Percentiles rank a stretch among this genome's conserved stretches.
Evolutionary conservation across 2,888 invertebrate species (phyloP).

Genomic region (Dicyrtomina minuta): DNA sequence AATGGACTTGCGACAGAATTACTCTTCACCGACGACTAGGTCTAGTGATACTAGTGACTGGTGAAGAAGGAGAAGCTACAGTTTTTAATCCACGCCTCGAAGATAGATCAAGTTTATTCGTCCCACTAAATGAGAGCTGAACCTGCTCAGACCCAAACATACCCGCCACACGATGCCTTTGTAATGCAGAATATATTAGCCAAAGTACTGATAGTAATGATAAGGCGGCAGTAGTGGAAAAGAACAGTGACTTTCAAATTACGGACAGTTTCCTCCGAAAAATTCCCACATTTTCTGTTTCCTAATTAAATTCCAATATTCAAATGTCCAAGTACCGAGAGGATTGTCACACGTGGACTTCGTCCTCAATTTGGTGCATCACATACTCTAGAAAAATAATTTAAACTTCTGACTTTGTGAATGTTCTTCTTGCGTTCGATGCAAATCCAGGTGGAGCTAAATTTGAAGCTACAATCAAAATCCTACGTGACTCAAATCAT

Average conservation of each 20-base stretch:
- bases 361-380: neutral
- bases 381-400: neutral
- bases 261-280: no score
- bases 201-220: no score
- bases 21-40: no score
- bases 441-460: constrained; percentile 9
- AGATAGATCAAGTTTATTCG: constrained; percentile 29
- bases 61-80: neutral
- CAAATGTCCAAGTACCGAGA: neutral
- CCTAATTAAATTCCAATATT: constrained; percentile 10
- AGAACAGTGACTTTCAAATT: no score
- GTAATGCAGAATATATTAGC: constrained; percentile 2
- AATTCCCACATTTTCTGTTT: neutral
- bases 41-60: no score
- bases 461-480: constrained; percentile 24
- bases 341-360: constrained; percentile 11
- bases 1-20: no score
- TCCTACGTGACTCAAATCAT: neutral
- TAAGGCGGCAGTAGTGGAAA: no score
- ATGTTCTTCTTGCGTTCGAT: constrained; percentile 15
- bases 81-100: neutral
- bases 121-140: neutral
- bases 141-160: constrained; percentile 3
- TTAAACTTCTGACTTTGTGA: neutral
- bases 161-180: constrained; percentile 8